Conservation (phyloP, 2,113 vertebrate genomes). For the Petaurus breviceps region DNA sequence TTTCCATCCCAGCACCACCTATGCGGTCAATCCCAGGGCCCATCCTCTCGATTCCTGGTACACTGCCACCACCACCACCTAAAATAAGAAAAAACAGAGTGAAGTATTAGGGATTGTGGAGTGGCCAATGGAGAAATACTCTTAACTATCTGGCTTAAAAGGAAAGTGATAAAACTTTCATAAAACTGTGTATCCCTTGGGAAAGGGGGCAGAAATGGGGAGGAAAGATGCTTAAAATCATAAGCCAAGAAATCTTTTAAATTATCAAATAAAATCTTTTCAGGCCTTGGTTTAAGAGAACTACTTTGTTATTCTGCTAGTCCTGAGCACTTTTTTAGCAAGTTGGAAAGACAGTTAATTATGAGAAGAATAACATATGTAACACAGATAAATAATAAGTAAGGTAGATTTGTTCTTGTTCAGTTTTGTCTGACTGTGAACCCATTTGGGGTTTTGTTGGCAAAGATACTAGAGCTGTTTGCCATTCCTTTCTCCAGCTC, state of each 20-base stretch:
- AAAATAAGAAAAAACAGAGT: constrained; percentile 62
- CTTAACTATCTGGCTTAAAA: neutral
- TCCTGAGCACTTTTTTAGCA: neutral
- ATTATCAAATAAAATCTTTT: neutral
- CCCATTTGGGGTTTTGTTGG: neutral
- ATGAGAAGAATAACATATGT: neutral
- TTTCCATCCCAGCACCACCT: constrained; percentile 88
- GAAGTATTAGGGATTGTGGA: neutral
- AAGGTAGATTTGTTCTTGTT: neutral
- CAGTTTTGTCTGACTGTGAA: neutral
- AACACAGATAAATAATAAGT: neutral
- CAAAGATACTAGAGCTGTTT: neutral
- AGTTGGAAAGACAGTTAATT: neutral
- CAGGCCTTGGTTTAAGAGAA: neutral
- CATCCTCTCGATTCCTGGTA: constrained; percentile 86
- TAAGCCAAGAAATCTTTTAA: neutral
- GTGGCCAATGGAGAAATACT: neutral
- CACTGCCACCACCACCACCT: constrained; percentile 85
- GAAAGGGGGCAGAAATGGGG: neutral
- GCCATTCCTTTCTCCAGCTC: neutral
- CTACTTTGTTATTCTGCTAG: neutral
- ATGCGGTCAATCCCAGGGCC: constrained; percentile 93
- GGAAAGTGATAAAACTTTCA: neutral
- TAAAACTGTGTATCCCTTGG: neutral
- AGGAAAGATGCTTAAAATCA: no score